Evolutionary conservation across 1,140 invertebrate genomes (phyloP), one percentile per base, ranked within the genome.

Genomic region (Pseudomyrmex gracilis): DNA sequence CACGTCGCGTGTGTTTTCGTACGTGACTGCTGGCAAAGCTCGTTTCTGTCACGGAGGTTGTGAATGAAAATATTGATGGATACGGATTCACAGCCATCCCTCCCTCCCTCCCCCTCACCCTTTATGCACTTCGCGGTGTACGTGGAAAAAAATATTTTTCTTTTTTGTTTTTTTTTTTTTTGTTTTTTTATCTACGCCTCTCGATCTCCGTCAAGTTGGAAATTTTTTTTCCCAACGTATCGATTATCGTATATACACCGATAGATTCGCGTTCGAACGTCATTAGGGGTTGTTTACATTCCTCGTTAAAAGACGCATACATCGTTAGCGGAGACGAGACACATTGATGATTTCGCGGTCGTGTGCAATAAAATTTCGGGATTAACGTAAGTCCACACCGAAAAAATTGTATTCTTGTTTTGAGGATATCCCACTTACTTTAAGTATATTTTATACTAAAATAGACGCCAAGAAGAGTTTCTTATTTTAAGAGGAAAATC

Each of bases 11-110:
- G 55, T 93, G 89, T 92, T 91, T 90, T 91, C 86, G 80, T 90
- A 92, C 91, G 90, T 92, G 90, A 90, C 88, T 76, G 63, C 85
- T 60, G 60, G 51, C 58, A 89, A 88, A 85, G 87, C 84, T 83
- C 77, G 71, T 87, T 89, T 82, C 84, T 53, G 73, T 89, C 83
- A 78, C 63, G 76, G 82, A 86, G 83, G 89, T 91, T 91, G 80
- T 91, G 90, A 91, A 90, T 90, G 85, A 92, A 91, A 92, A 92
- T 91, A 92, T 91, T 86, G 85, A 67, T 83, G 77, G 82, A 91
- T 73, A 80, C 51, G 57, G 82, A 87, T 82, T 85, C 85, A 61
- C 34, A 34, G 34, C 7, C n/a, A n/a, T n/a, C 34, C 34, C 24
- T 71, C 64, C 60, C 60, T 13, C 49, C 9, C 49, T 9, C 45